These are phyloP conservation scores for Mormyrus hasselquistii DNA, from an alignment of 2,797 vertebrate genomes.

Conservation along the genomic window DNA sequence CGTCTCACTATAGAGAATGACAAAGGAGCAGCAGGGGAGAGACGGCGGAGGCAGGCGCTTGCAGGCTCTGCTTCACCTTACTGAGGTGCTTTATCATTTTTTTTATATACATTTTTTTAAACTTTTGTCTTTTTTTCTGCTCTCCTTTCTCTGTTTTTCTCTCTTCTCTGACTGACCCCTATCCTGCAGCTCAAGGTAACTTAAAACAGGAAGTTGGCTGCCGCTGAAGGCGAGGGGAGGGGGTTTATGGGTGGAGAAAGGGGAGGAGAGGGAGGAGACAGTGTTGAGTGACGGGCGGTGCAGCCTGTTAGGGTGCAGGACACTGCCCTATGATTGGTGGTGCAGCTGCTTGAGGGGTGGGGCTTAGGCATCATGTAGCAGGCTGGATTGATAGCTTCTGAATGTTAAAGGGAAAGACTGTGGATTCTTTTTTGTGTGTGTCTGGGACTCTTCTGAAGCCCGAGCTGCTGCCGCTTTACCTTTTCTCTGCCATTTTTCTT, in stretches of 20 bases:
- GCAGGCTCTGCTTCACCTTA: slow-evolving; percentile 29
- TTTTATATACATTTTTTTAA: not conserved
- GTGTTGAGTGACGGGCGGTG: slow-evolving; percentile 56
- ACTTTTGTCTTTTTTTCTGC: slow-evolving; percentile 39
- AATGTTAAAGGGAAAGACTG: slow-evolving; percentile 92
- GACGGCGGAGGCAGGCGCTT: slow-evolving; percentile 50
- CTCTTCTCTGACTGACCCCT: slow-evolving; percentile 86
- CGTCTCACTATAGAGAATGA: slow-evolving; percentile 45
- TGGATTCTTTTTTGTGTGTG: slow-evolving; percentile 70
- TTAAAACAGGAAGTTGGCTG: slow-evolving; percentile 95
- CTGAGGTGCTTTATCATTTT: slow-evolving; percentile 33
- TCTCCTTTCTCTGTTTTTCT: slow-evolving; percentile 49
- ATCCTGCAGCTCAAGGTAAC: slow-evolving; percentile 99
- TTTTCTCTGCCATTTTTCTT: slow-evolving; percentile 15
- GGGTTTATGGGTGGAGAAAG: slow-evolving; percentile 59
- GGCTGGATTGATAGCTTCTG: slow-evolving; percentile 90
- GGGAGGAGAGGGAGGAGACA: slow-evolving; percentile 48
- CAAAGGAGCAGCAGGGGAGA: slow-evolving; percentile 44
- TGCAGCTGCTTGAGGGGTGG: slow-evolving; percentile 46
- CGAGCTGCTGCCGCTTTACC: slow-evolving; percentile 25
- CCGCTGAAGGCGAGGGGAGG: slow-evolving; percentile 77
- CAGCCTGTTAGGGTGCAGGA: no score
- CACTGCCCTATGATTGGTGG: no score
- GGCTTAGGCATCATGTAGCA: slow-evolving; percentile 75
- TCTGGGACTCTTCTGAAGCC: slow-evolving; percentile 45